These are phyloP conservation scores for Tenthredo mesomela DNA, from an alignment of 2,888 invertebrate species.

Conservation along the genomic window DNA sequence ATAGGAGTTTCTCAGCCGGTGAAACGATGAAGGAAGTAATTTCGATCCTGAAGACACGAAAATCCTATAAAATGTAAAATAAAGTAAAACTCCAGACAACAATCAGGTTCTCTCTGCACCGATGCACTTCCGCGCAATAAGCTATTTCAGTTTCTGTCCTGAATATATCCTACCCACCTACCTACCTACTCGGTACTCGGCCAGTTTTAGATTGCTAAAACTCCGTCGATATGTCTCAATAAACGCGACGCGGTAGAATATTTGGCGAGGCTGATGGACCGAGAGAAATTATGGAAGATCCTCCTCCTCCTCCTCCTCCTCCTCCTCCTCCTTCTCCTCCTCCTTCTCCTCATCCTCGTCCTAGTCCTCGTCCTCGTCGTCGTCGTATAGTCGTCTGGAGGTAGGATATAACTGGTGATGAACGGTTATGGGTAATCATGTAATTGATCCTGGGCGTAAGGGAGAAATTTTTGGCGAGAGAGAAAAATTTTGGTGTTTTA, in stretches of 20 bases:
- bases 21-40: conserved; percentile 2
- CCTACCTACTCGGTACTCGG: not conserved
- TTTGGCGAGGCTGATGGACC: conserved; percentile 2
- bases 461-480: not conserved
- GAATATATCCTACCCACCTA: too few species aligned
- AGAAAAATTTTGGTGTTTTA: not conserved
- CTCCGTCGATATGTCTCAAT: conserved; percentile 40
- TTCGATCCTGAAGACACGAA: not conserved
- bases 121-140: conserved; percentile 1
- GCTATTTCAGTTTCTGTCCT: not conserved
- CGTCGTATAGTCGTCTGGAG: conserved; percentile 3
- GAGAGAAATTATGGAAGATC: conserved; percentile 34
- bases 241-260: conserved; percentile 22
- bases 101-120: conserved; percentile 20
- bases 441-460: conserved; percentile 9
- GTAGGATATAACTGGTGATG: conserved; percentile 22
- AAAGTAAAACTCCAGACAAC: not conserved
- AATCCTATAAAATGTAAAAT: not conserved
- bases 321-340: not conserved
- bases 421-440: conserved; percentile 47
- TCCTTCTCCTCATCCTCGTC: not conserved
- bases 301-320: not conserved
- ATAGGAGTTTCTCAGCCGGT: not conserved
- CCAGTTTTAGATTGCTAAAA: conserved; percentile 17
- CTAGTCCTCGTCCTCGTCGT: not conserved